Percentiles rank a stretch among this genome's conserved stretches.
These are phyloP conservation scores for Ardeotis arabs DNA, from an alignment of 2,113 vertebrate genomes.

Conservation along the genomic window DNA sequence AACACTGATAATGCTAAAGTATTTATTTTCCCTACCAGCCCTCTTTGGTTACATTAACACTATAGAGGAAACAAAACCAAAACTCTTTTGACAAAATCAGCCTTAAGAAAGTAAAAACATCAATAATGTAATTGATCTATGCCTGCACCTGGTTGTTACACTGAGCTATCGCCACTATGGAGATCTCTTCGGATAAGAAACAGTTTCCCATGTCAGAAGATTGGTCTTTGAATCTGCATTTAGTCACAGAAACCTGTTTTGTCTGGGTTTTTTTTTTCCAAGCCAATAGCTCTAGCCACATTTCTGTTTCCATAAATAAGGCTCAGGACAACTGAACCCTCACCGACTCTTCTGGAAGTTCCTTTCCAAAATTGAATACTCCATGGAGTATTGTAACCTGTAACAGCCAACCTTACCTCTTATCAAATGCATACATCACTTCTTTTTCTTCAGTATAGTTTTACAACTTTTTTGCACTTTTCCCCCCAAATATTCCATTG, in stretches of 20 bases:
- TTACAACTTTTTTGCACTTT: background rate
- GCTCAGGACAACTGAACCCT: background rate
- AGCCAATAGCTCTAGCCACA: background rate
- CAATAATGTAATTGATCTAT: background rate
- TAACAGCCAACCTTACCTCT: background rate
- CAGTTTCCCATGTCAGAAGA: background rate
- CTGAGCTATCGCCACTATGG: background rate
- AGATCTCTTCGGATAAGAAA: constrained; percentile 8
- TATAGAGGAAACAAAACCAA: background rate
- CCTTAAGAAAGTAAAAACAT: background rate
- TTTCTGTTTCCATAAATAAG: background rate
- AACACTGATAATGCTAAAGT: background rate
- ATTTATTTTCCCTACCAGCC: background rate
- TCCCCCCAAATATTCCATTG: background rate
- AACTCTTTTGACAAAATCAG: background rate
- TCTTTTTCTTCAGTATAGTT: background rate
- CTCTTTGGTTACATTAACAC: background rate
- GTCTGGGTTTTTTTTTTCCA: background rate
- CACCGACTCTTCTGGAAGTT: background rate
- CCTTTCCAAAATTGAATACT: background rate
- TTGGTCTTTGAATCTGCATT: background rate
- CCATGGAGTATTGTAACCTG: background rate
- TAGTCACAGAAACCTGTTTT: background rate
- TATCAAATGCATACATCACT: background rate
- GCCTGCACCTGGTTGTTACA: background rate